Evolutionary conservation across 1,140 invertebrate genomes (phyloP).

Genomic region (Helicorthomorpha holstii): DNA sequence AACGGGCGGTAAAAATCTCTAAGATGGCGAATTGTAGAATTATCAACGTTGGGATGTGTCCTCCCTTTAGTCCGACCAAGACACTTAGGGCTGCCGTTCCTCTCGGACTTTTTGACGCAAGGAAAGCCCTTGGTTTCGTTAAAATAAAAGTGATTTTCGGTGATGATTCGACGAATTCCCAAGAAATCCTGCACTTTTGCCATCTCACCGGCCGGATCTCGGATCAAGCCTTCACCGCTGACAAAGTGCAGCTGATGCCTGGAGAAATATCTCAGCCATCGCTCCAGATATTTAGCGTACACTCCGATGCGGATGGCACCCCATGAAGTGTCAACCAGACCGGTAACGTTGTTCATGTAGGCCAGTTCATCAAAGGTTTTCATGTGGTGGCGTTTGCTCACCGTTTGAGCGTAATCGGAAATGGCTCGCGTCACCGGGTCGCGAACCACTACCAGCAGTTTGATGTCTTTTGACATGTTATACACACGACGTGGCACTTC

Average conservation of each 20-base stretch:
- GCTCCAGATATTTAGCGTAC: constrained; percentile 30
- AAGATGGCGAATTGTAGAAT: constrained; percentile 48
- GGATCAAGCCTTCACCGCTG: constrained; percentile 31
- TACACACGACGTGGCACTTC: constrained; percentile 56
- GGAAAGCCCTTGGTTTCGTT: constrained; percentile 33
- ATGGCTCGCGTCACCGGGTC: constrained; percentile 35
- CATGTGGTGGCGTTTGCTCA: constrained; percentile 17
- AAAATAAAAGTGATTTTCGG: constrained; percentile 26
- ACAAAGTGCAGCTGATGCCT: constrained; percentile 30
- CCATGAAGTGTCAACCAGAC: constrained; percentile 30
- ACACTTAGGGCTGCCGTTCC: constrained; percentile 24
- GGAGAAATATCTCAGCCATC: constrained; percentile 33
- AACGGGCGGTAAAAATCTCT: constrained; percentile 78
- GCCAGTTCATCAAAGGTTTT: constrained; percentile 29
- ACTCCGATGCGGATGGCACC: constrained; percentile 30
- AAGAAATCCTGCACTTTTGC: constrained; percentile 30
- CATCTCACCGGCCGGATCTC: constrained; percentile 29
- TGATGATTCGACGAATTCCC: constrained; percentile 22
- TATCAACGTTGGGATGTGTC: constrained; percentile 43
- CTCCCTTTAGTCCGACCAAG: constrained; percentile 34
- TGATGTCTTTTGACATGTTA: constrained; percentile 27
- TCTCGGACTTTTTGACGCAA: constrained; percentile 24
- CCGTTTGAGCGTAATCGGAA: constrained; percentile 31
- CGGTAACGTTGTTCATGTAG: constrained; percentile 16
- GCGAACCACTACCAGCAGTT: constrained; percentile 32